Conservation (phyloP, 2,797 vertebrate genomes). For the Knipowitschia caucasica region DNA sequence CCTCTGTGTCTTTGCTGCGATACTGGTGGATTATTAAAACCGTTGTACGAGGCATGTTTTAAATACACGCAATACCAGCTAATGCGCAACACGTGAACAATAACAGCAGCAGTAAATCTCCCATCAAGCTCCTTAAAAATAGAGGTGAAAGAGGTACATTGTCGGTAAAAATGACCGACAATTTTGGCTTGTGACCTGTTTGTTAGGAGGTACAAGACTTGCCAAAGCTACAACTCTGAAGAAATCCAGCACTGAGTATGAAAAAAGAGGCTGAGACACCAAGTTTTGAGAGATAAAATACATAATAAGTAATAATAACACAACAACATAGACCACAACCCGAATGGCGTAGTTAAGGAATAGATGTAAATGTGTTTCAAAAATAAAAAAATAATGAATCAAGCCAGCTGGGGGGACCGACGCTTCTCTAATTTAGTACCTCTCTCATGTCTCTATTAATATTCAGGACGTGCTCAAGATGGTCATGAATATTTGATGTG, state of each 20-base stretch:
- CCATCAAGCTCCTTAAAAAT: slow-evolving; percentile 39
- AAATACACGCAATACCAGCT: slow-evolving; percentile 33
- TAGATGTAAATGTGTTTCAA: too few species aligned
- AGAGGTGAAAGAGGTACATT: background rate
- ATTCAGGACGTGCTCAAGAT: slow-evolving; percentile 53
- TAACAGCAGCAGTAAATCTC: slow-evolving; percentile 34
- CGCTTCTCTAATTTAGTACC: slow-evolving; percentile 16
- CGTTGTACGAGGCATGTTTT: slow-evolving; percentile 34
- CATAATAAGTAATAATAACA: too few species aligned
- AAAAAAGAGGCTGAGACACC: too few species aligned
- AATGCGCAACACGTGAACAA: slow-evolving; percentile 42
- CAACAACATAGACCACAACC: too few species aligned
- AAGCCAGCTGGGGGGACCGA: background rate
- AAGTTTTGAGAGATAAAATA: too few species aligned
- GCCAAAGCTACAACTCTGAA: too few species aligned
- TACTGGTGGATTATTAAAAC: slow-evolving; percentile 36
- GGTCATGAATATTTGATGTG: slow-evolving; percentile 49
- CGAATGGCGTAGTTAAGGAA: too few species aligned
- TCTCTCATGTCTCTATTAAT: slow-evolving; percentile 49
- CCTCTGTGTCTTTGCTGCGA: slow-evolving; percentile 21
- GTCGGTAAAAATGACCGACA: too few species aligned
- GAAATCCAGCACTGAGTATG: too few species aligned
- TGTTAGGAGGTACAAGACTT: too few species aligned
- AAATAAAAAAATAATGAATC: background rate
- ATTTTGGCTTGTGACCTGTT: too few species aligned